phyloP scores from a whole-genome alignment of 1,140 invertebrate species.

The Polypedilum vanderplanki region DNA sequence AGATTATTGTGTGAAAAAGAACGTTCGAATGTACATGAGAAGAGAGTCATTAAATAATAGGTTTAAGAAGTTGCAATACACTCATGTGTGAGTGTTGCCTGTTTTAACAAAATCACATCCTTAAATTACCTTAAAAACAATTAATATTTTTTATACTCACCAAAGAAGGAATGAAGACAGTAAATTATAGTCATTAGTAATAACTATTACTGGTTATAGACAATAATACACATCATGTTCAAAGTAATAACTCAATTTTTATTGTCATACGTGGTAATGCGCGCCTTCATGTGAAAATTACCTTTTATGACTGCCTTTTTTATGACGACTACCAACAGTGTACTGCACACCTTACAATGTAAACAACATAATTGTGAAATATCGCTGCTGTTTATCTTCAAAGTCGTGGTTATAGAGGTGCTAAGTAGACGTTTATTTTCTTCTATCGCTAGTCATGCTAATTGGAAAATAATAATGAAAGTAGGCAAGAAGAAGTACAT shows the following conservation, averaged over 20 bases:
- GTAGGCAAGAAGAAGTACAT: too few species aligned
- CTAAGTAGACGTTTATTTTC: too few species aligned
- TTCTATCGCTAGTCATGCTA: too few species aligned
- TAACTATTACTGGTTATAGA: background rate
- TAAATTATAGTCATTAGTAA: background rate
- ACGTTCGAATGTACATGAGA: background rate
- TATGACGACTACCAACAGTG: too few species aligned
- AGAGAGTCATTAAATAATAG: constrained; percentile 1
- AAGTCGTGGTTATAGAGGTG: too few species aligned
- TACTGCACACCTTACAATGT: too few species aligned
- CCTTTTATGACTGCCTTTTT: too few species aligned
- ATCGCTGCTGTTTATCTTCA: too few species aligned
- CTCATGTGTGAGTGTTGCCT: background rate
- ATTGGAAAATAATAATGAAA: too few species aligned
- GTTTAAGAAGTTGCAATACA: too few species aligned
- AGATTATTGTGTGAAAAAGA: background rate
- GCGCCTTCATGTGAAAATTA: background rate
- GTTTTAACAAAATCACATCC: background rate
- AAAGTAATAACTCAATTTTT: background rate
- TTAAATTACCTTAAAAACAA: background rate
- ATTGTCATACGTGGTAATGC: background rate
- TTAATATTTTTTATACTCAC: background rate
- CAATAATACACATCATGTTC: constrained; percentile 1
- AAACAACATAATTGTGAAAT: too few species aligned
- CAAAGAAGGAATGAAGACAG: background rate